Base-by-base conservation (phyloP, 2,113 vertebrate genomes). In the Leucopternis melanops region DNA sequence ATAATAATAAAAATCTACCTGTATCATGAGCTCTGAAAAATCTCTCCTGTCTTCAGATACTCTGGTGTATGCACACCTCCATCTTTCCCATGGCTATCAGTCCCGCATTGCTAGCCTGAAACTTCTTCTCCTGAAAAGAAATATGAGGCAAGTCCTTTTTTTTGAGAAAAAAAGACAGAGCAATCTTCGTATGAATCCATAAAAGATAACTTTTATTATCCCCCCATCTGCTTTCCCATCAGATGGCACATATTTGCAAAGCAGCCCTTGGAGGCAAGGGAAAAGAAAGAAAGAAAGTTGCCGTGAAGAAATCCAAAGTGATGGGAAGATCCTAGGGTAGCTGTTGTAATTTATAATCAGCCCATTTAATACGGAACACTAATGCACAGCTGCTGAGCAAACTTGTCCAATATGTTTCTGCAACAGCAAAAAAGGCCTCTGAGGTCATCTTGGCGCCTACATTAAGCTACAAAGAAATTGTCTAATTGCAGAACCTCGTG, bases 321-420 rank as follows among this genome's bases (percentile, higher is more conserved):
- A 93, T 90, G 82, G 66, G 81, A 94, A 91, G 81, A 86, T 92
- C 81, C 66, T 44, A 49, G 82, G 70, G 63, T 94, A 92, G 69
- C 81, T 89, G 65, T 19, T 72, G 91, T 88, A 96, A 97, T 95
- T 96, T 95, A 75, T 79, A 78, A 97, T 95, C 97, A 93, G 63
- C 62, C 80, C 74, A 71, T 96, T 95, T 96, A 93, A 90, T 93
- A 97, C 1, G 4, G 69, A 97, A 58, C 90, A 50, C 84, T 96
- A 89, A 92, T 92, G 91, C 90, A 96, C 91, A 95, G 92, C 96
- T 97, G 96, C 85, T 94, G 58, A 97, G 88, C 84, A 96, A 95
- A 69, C 83, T 90, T 93, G 80, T 94, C 81, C 93, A 97, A 92
- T 75, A 61, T 93, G 71, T 90, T 97, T 73, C 36, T 95, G 38